A percentile compares a stretch with the other conserved stretches of the same genome.
Evolutionary conservation across 1,140 invertebrate species (phyloP).

Genomic region (Lithobius niger): DNA sequence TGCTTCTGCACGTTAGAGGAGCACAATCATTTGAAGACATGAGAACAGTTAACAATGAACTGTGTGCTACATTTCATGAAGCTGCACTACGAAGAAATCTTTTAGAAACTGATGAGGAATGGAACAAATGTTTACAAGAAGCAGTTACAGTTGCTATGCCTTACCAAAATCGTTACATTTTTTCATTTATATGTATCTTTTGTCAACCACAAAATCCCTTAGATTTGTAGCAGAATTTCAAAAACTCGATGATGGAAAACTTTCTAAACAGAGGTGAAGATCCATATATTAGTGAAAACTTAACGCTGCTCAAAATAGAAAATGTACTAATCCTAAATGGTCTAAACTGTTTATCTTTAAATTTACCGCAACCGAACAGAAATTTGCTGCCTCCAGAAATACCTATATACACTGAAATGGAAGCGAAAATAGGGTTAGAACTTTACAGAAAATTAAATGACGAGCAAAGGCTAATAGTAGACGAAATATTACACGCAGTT

Average conservation of each 20-base stretch:
- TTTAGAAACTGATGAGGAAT: neutral
- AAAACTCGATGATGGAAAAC: neutral
- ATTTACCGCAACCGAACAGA: too few species aligned
- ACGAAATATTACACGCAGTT: too few species aligned
- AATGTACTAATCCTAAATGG: too few species aligned
- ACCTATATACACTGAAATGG: too few species aligned
- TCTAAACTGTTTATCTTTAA: too few species aligned
- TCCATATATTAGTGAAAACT: too few species aligned
- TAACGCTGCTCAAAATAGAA: too few species aligned
- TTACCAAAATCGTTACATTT: neutral
- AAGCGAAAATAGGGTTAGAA: too few species aligned
- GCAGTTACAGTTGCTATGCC: neutral
- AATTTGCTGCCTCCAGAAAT: too few species aligned
- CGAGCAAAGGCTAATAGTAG: too few species aligned
- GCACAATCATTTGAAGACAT: neutral
- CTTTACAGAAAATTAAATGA: too few species aligned
- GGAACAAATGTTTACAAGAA: neutral
- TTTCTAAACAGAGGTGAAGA: too few species aligned
- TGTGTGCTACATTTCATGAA: neutral
- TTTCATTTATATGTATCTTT: neutral
- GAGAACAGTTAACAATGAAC: neutral
- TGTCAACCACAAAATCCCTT: neutral
- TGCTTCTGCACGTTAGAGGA: neutral
- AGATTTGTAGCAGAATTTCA: neutral
- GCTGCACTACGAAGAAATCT: neutral